These are phyloP conservation scores for Trididemnum miniatum DNA, from an alignment of 23 tunicate genomes.

Conservation along the genomic window DNA sequence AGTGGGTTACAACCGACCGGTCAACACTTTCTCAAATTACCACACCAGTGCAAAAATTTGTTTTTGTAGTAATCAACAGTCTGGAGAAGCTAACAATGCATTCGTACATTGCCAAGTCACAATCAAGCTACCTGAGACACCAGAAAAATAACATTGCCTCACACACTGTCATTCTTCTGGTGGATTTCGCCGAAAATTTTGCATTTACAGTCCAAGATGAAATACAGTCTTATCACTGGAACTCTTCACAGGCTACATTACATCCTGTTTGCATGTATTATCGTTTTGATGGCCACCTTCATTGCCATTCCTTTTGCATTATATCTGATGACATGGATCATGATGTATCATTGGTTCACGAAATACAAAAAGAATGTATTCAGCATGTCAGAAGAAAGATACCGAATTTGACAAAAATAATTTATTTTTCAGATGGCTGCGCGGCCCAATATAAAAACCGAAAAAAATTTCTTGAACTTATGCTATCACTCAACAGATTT, in stretches of 20 bases:
- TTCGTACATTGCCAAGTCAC: conserved; percentile 38
- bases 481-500: conserved; percentile 50
- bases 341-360: conserved; percentile 39
- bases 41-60: conserved; percentile 35
- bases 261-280: conserved; percentile 52
- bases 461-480: conserved; percentile 32
- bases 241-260: conserved; percentile 24
- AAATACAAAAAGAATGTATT: conserved; percentile 36
- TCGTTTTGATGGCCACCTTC: conserved; percentile 5
- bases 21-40: conserved; percentile 17
- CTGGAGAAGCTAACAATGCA: conserved; percentile 31
- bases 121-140: conserved; percentile 41
- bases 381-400: conserved; percentile 25
- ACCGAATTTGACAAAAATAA: conserved; percentile 8
- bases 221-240: conserved; percentile 46
- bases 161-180: conserved; percentile 22
- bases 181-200: conserved; percentile 41
- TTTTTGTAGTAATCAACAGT: conserved; percentile 5
- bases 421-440: conserved; percentile 48
- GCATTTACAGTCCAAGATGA: conserved; percentile 43
- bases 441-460: conserved; percentile 61
- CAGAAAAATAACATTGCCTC: conserved; percentile 15
- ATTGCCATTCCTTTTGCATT: conserved; percentile 22
- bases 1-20: conserved; percentile 44
- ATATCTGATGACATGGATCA: conserved; percentile 36